A percentile compares a stretch with the other conserved stretches of the same genome.
Evolutionary conservation across 2,888 invertebrate genomes (phyloP).

Genomic region (Drosophila austrosaltans): DNA sequence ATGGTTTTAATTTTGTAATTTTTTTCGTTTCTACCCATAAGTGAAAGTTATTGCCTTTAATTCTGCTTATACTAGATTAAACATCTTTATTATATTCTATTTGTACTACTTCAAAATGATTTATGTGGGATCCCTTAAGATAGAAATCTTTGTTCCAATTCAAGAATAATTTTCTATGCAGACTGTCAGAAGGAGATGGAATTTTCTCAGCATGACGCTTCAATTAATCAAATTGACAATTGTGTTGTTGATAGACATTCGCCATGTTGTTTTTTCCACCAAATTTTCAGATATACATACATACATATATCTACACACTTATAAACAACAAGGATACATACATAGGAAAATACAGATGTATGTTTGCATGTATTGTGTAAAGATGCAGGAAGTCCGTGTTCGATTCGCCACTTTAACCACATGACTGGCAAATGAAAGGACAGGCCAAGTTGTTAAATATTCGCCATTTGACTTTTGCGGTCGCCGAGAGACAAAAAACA

Average conservation of each 20-base stretch:
- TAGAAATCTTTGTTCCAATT: slow-evolving; percentile 2
- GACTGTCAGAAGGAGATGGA: neutral
- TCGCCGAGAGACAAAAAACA: slow-evolving; percentile 41
- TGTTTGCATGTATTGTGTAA: no score
- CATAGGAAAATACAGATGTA: neutral
- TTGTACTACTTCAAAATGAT: neutral
- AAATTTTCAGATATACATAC: neutral
- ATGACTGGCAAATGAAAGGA: slow-evolving; percentile 21
- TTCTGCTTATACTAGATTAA: neutral
- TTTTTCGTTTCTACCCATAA: no score
- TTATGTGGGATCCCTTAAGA: neutral
- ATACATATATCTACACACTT: no score
- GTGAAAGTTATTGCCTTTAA: neutral
- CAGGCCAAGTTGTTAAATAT: slow-evolving; percentile 52
- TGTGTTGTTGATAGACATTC: slow-evolving; percentile 45
- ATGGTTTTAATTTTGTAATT: no score
- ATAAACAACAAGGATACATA: neutral
- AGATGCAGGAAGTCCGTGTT: slow-evolving; percentile 13
- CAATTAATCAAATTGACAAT: slow-evolving; percentile 68
- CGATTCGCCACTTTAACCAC: slow-evolving; percentile 31
- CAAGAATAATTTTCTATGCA: slow-evolving; percentile 2
- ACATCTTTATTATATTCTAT: neutral
- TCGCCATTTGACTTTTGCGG: slow-evolving; percentile 50
- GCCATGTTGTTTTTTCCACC: slow-evolving; percentile 22
- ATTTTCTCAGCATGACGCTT: slow-evolving; percentile 43